Percentiles rank a stretch among this genome's conserved stretches.
Evolutionary conservation across 2,113 vertebrate species (phyloP).

Genomic region (Passerina amoena): DNA sequence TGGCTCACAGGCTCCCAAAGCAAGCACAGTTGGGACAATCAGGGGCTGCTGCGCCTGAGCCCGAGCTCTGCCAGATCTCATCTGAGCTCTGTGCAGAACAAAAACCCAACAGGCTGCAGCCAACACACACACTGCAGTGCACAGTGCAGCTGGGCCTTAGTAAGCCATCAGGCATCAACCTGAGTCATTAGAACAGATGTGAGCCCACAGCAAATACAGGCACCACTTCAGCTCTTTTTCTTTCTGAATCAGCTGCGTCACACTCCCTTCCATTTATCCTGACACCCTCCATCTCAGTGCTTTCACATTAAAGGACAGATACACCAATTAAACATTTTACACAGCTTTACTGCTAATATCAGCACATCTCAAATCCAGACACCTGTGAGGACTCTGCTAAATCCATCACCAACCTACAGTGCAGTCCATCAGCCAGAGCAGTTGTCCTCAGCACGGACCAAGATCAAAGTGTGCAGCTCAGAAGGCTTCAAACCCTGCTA

Average conservation of each 20-base stretch:
- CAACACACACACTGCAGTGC: neutral
- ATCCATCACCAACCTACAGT: neutral
- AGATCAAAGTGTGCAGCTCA: neutral
- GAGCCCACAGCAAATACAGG: neutral
- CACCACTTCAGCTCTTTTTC: neutral
- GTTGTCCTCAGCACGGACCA: neutral
- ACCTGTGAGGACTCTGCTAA: neutral
- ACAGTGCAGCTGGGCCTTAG: neutral
- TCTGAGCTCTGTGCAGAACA: neutral
- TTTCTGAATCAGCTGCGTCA: neutral
- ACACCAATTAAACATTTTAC: neutral
- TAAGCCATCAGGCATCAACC: neutral
- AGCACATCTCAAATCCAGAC: neutral
- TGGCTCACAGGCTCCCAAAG: neutral
- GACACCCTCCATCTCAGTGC: neutral
- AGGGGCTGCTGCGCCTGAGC: accelerated
- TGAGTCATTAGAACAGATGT: neutral
- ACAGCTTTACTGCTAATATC: neutral
- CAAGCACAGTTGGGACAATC: neutral
- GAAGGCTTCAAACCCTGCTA: neutral
- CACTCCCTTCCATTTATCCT: neutral
- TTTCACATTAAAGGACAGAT: neutral
- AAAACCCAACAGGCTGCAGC: neutral
- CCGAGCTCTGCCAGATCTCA: neutral
- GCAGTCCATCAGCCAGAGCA: neutral